These are phyloP conservation scores for Pteria penguin DNA, from an alignment of 2,888 invertebrate genomes.

Conservation along the genomic window DNA sequence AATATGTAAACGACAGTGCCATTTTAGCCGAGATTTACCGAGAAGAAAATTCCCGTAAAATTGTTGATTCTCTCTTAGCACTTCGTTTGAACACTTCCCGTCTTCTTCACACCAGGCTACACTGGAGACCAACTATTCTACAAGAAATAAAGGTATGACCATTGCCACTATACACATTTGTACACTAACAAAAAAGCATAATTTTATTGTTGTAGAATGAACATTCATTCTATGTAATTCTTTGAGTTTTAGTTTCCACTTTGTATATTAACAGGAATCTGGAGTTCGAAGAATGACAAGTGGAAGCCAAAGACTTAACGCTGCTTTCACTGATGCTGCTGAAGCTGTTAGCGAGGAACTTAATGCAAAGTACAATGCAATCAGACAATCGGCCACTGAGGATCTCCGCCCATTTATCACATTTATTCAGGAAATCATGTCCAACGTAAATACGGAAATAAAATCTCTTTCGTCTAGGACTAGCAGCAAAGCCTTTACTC, in stretches of 20 bases:
- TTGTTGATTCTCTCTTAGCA: constrained; percentile 58
- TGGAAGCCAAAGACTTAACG: constrained; percentile 12
- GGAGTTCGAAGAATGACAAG: constrained; percentile 22
- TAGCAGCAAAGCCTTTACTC: too few species aligned
- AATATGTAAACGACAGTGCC: constrained; percentile 61
- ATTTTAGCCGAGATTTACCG: constrained; percentile 60
- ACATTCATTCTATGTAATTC: background rate
- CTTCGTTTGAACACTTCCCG: constrained; percentile 63
- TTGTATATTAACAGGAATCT: constrained; percentile 1
- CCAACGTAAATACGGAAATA: background rate
- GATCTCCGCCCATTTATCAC: constrained; percentile 24
- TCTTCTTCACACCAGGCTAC: constrained; percentile 64
- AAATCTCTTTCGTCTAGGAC: too few species aligned
- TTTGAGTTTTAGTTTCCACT: background rate
- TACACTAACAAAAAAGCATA: background rate
- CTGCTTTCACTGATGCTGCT: constrained; percentile 8
- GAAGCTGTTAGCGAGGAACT: constrained; percentile 28
- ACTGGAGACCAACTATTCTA: constrained; percentile 65
- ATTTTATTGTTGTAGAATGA: background rate
- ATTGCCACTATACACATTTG: background rate
- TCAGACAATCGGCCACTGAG: constrained; percentile 13
- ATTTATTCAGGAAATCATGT: constrained; percentile 13
- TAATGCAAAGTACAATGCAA: constrained; percentile 27
- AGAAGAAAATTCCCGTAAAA: constrained; percentile 45
- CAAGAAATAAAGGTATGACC: constrained; percentile 58